A percentile compares a stretch with the other conserved stretches of the same genome.
These are phyloP conservation scores for Sclerurus mexicanus DNA, from an alignment of 2,113 vertebrate species.

Conservation along the genomic window DNA sequence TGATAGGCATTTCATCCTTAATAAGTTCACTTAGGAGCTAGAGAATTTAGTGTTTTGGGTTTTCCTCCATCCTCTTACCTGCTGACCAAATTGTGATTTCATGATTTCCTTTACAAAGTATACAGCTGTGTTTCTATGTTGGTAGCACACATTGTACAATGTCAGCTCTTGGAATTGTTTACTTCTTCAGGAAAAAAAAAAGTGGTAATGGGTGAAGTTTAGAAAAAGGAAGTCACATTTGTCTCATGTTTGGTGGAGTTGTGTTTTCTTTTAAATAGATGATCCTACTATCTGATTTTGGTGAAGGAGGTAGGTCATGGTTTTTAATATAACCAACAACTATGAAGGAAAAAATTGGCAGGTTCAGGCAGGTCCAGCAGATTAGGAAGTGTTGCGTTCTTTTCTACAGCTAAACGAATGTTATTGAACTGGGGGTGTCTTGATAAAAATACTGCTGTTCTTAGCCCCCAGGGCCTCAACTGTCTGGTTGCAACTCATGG, in stretches of 20 bases:
- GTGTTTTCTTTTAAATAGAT: background rate
- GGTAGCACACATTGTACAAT: background rate
- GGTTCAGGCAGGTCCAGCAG: background rate
- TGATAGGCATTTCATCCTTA: background rate
- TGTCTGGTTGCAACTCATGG: background rate
- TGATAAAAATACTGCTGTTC: background rate
- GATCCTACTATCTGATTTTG: background rate
- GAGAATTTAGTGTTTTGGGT: background rate
- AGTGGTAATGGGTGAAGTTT: background rate
- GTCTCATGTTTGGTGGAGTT: background rate
- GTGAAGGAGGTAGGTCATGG: background rate
- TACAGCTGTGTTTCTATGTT: background rate
- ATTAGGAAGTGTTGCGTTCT: background rate
- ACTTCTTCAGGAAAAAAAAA: background rate
- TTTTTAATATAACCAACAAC: background rate
- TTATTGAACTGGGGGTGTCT: background rate
- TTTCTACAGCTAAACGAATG: background rate
- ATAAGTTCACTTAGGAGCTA: background rate
- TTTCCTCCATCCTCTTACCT: background rate
- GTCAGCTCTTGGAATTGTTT: background rate
- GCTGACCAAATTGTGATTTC: background rate
- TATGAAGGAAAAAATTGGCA: background rate
- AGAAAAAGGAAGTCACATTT: background rate
- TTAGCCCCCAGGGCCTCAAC: background rate
- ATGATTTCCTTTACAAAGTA: background rate